Evolutionary conservation across 1,140 invertebrate species (phyloP).

Genomic region (Dreissena rostriformis): DNA sequence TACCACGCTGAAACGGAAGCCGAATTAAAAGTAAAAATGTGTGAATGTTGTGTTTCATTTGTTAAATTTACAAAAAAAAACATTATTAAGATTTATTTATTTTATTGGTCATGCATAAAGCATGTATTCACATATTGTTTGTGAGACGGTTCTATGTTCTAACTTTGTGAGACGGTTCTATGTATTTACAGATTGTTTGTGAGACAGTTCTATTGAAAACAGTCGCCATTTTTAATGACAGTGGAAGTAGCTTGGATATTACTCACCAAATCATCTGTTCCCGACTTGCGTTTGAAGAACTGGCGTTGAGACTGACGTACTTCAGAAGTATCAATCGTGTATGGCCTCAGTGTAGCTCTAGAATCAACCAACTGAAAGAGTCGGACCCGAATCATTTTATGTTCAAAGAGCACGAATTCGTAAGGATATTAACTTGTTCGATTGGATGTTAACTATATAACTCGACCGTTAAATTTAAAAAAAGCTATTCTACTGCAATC

Average conservation of each 20-base stretch:
- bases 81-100: no score
- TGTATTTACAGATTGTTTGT: not conserved
- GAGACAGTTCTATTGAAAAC: not conserved
- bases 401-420: slow-evolving; percentile 44
- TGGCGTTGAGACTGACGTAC: slow-evolving; percentile 38
- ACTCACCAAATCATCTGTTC: not conserved
- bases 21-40: not conserved
- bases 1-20: not conserved
- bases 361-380: slow-evolving; percentile 7
- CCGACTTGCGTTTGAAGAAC: slow-evolving; percentile 27
- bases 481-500: not conserved
- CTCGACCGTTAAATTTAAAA: not conserved
- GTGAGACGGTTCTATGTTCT: no score
- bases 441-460: not conserved
- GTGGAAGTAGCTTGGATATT: not conserved
- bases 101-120: no score
- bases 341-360: slow-evolving; percentile 40
- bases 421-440: slow-evolving; percentile 14
- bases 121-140: no score
- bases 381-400: slow-evolving; percentile 39
- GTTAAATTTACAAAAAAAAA: no score
- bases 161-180: not conserved
- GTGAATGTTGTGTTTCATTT: no score
- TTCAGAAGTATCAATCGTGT: slow-evolving; percentile 42
- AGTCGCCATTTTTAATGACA: not conserved